Base-by-base conservation (phyloP, 2,797 vertebrate species). In the Caiman crocodilus region DNA sequence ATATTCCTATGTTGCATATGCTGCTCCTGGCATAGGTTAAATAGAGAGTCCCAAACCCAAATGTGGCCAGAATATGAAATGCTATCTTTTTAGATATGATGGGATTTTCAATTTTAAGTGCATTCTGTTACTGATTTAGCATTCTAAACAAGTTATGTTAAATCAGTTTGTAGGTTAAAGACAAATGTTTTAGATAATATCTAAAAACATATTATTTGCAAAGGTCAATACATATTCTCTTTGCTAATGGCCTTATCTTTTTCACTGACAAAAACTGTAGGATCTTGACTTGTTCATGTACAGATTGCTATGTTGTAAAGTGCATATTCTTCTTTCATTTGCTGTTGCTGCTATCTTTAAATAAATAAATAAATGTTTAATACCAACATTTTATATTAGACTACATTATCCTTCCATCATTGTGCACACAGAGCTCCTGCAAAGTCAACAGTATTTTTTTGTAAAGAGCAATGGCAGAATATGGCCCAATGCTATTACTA, bases 111-210 rank as follows among this genome's bases (percentile, higher is more conserved):
- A 73, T 50, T 15, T 73, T 50, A 42, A 84, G 89, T 60, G 26
- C 8, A 32, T 79, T 73, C 58, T 78, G 25, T 67, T 87, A 59
- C 73, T 65, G 14, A 84, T 59, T 57, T 2, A 64, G 73, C 26
- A 57, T 15, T 82, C 84, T 4, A 73, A 90, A 88, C 89, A 81
- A 75, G 23, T 25, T 28, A 14, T 13, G 4, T 86, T 83, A 85
- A 79, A 91, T 32, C 5, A 64, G 5, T 8, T 56, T 93, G 91
- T 50, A 50, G 50, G 55, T 50, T 83, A 74, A 3, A 42, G 42
- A 80, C 86, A 59, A 96, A 96, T 95, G 95, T 97, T 95, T 96
- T 94, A 96, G 95, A 83, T 96, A 95, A 96, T 94, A 95, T 94
- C 59, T 50, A 89, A 67, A 93, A 90, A 74, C 30, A n/a, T 82